Percentiles rank a stretch among this genome's conserved stretches.
Evolutionary conservation across 2,797 vertebrate genomes (phyloP).

Genomic region (Pyrocephalus nanus): DNA sequence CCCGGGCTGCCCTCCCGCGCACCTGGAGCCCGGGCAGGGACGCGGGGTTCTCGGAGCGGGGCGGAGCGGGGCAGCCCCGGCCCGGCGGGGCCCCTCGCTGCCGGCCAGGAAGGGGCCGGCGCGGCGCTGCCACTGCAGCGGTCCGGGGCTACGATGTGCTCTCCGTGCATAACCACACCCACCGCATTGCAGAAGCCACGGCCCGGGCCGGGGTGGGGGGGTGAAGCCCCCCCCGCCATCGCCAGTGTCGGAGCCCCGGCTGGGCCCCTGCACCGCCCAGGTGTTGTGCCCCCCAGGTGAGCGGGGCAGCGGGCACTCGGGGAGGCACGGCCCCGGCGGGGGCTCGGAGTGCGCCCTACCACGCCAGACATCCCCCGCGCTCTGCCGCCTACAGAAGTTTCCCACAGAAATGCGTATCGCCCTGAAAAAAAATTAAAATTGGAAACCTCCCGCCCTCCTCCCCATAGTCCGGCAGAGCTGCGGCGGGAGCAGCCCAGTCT

Average conservation of each 20-base stretch:
- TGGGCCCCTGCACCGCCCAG: neutral
- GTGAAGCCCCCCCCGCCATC: neutral
- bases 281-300: neutral
- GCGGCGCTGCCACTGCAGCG: constrained; percentile 64
- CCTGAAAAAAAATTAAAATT: neutral
- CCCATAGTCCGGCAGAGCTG: neutral
- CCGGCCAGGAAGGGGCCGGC: neutral
- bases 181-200: constrained; percentile 94
- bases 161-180: constrained; percentile 80
- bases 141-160: constrained; percentile 67
- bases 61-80: neutral
- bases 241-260: neutral
- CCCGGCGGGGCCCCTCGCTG: neutral
- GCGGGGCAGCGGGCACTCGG: neutral
- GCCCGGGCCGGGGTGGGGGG: neutral
- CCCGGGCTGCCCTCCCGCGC: neutral
- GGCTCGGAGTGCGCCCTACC: neutral
- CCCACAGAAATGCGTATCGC: neutral
- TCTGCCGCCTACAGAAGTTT: neutral
- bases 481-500: neutral
- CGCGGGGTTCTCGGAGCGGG: neutral
- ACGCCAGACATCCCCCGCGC: neutral
- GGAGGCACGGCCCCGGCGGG: neutral
- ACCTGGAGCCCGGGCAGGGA: neutral
- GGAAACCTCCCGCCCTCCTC: neutral